Conservation (phyloP, 2,113 vertebrate genomes). For the Rhinoptilus africanus region DNA sequence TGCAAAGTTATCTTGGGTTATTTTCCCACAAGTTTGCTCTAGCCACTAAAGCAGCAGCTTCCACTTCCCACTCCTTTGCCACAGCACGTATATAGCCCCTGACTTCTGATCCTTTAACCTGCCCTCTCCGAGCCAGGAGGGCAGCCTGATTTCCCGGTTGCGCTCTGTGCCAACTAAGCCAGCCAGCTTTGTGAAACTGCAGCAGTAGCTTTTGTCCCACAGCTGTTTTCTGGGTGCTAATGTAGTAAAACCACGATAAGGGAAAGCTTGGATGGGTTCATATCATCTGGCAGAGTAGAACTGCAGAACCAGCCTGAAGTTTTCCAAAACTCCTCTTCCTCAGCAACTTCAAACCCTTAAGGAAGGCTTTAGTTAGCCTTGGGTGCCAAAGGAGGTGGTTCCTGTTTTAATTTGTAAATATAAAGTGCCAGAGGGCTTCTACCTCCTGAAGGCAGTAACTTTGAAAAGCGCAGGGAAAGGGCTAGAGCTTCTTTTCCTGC, state of each 20-base stretch:
- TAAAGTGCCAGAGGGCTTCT: neutral
- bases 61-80: neutral
- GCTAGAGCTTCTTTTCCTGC: neutral
- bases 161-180: neutral
- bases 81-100: accelerated
- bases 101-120: neutral
- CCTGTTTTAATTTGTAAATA: neutral
- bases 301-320: neutral
- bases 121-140: neutral
- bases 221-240: neutral
- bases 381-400: neutral
- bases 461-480: neutral
- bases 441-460: neutral
- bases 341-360: neutral
- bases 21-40: neutral
- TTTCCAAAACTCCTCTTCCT: neutral
- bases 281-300: neutral
- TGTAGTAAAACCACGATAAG: neutral
- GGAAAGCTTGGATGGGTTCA: neutral
- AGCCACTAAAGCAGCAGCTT: neutral
- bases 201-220: neutral
- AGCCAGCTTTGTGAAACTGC: neutral
- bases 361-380: neutral
- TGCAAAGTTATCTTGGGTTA: neutral
- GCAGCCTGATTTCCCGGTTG: neutral